These are phyloP conservation scores for Oreochromis tanganicae DNA, from an alignment of 2,113 vertebrate species.

Conservation along the genomic window DNA sequence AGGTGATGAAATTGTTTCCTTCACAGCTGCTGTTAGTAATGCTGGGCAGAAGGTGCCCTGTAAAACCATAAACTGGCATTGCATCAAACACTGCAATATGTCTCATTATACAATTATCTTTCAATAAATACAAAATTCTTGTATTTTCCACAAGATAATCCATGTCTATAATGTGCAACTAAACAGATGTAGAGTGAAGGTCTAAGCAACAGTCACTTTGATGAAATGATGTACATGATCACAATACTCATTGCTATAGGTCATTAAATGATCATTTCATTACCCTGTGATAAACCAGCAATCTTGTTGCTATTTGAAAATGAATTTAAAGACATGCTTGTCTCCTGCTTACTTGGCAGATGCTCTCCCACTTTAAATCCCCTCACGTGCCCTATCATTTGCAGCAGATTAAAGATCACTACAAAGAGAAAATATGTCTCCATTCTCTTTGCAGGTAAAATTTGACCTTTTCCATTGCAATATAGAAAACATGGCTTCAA, in stretches of 20 bases:
- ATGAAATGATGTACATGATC: neutral
- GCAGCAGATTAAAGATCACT: neutral
- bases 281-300: neutral
- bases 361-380: neutral
- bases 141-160: neutral
- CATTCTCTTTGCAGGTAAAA: neutral
- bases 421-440: neutral
- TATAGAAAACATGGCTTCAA: neutral
- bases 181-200: neutral
- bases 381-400: neutral
- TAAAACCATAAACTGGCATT: neutral
- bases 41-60: neutral
- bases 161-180: neutral
- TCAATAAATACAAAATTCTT: neutral
- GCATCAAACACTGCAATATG: neutral
- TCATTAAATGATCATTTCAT: neutral
- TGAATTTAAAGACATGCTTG: neutral
- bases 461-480: neutral
- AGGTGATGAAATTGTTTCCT: constrained; percentile 52
- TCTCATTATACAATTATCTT: neutral
- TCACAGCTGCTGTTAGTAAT: neutral
- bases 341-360: neutral
- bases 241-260: neutral
- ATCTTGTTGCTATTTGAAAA: neutral
- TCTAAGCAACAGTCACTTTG: neutral